Evolutionary conservation across 2,888 invertebrate species (phyloP).

Genomic region (Dynastes tityus): DNA sequence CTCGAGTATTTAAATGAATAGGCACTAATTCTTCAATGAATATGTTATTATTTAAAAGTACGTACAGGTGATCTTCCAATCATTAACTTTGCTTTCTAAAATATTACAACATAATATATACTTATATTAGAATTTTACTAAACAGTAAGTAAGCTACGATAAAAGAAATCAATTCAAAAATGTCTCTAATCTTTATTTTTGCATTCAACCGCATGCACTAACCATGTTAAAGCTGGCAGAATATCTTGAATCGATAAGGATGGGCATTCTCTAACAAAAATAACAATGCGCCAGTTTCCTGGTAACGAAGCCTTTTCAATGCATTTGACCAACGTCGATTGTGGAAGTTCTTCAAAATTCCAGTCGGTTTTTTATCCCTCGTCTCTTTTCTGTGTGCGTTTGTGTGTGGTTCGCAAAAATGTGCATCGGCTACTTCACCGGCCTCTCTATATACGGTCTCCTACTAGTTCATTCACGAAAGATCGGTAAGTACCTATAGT

Average conservation of each 20-base stretch:
- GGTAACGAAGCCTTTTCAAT: slow-evolving; percentile 25
- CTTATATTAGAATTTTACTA: neutral
- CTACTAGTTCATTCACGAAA: slow-evolving; percentile 64
- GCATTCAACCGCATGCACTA: neutral
- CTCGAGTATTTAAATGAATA: too few relatives aligned
- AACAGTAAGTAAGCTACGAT: neutral
- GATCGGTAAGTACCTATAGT: slow-evolving; percentile 61
- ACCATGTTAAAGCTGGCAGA: slow-evolving; percentile 31
- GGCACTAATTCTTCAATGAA: too few relatives aligned
- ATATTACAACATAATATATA: too few relatives aligned
- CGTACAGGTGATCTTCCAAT: too few relatives aligned
- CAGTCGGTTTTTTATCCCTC: slow-evolving; percentile 19
- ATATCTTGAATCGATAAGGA: slow-evolving; percentile 36
- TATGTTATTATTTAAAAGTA: too few relatives aligned
- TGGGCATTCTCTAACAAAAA: slow-evolving; percentile 29
- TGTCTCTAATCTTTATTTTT: neutral
- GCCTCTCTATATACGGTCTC: slow-evolving; percentile 43
- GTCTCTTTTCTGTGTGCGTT: neutral
- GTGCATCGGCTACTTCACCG: slow-evolving; percentile 68
- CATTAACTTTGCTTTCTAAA: too few relatives aligned
- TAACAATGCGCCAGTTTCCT: slow-evolving; percentile 26
- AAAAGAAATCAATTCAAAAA: neutral
- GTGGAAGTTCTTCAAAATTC: slow-evolving; percentile 15
- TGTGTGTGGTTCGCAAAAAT: slow-evolving; percentile 63
- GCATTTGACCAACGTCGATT: slow-evolving; percentile 13